A percentile compares a stretch with the other conserved stretches of the same genome.
These are phyloP conservation scores for Baronia brevicornis DNA, from an alignment of 2,888 invertebrate species.

Conservation along the genomic window DNA sequence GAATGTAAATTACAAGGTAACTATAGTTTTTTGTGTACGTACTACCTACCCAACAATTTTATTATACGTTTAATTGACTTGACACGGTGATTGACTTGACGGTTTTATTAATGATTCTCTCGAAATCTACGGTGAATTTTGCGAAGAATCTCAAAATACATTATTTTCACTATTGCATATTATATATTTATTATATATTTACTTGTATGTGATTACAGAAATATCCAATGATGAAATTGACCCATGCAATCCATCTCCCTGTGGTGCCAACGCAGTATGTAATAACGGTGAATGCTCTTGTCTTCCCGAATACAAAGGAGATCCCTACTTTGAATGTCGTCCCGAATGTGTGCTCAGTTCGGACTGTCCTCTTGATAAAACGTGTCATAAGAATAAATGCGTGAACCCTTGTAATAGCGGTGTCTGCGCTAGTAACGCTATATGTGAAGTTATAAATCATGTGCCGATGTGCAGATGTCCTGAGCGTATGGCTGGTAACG, in stretches of 20 bases:
- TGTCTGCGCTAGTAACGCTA: conserved; percentile 81
- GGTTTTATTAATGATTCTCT: too few species aligned
- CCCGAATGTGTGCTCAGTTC: conserved; percentile 82
- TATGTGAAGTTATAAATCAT: conserved; percentile 83
- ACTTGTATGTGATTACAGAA: conserved; percentile 34
- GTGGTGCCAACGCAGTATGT: conserved; percentile 78
- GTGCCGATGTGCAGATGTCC: conserved; percentile 84
- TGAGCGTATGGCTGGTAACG: conserved; percentile 80
- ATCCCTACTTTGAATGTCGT: conserved; percentile 80
- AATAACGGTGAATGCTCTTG: conserved; percentile 77
- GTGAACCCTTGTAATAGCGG: conserved; percentile 80
- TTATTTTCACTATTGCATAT: too few species aligned
- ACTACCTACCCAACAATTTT: neutral
- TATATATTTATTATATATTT: neutral
- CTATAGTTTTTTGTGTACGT: conserved; percentile 1
- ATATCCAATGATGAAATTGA: conserved; percentile 46
- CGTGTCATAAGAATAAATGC: conserved; percentile 81
- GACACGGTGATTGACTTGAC: too few species aligned
- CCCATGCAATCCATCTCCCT: conserved; percentile 80
- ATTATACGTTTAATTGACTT: too few species aligned
- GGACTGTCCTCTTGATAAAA: conserved; percentile 78
- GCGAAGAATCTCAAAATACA: neutral
- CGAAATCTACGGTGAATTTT: neutral
- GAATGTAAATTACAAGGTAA: conserved; percentile 75
- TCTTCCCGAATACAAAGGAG: conserved; percentile 77